Evolutionary conservation across 2,888 invertebrate species (phyloP).

Genomic region (Tetanocera ferruginea): DNA sequence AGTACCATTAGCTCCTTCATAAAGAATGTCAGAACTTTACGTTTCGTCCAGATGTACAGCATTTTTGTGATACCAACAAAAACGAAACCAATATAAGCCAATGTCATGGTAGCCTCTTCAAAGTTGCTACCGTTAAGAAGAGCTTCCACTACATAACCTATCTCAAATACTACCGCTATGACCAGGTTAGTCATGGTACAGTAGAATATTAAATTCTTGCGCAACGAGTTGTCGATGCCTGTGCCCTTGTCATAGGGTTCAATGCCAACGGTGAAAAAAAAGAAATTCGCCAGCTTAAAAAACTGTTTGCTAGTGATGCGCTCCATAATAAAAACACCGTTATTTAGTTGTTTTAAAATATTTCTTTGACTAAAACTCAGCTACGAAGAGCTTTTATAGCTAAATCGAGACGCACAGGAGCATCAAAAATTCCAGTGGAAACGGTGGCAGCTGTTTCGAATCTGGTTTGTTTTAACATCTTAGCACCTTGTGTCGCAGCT

Average conservation of each 20-base stretch:
- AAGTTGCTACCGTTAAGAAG: slow-evolving; percentile 52
- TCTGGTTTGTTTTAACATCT: too few relatives aligned
- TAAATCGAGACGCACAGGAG: too few relatives aligned
- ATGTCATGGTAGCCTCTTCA: slow-evolving; percentile 57
- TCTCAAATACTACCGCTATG: slow-evolving; percentile 44
- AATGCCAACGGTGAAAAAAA: slow-evolving; percentile 55
- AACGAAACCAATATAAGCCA: slow-evolving; percentile 63
- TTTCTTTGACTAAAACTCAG: too few relatives aligned
- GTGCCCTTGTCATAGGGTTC: slow-evolving; percentile 47
- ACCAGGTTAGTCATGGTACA: not conserved
- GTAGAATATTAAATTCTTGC: not conserved
- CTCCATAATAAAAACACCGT: too few relatives aligned
- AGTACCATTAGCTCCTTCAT: slow-evolving; percentile 44
- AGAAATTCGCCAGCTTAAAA: slow-evolving; percentile 56
- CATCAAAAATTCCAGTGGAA: too few relatives aligned
- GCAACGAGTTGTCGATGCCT: not conserved
- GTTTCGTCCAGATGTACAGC: slow-evolving; percentile 57
- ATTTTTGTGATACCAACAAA: slow-evolving; percentile 60
- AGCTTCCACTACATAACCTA: slow-evolving; percentile 54
- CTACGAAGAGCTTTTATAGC: too few relatives aligned
- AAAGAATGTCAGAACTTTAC: slow-evolving; percentile 45
- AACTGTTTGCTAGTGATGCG: slow-evolving; percentile 47
- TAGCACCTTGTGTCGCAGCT: too few relatives aligned
- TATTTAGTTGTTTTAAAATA: too few relatives aligned
- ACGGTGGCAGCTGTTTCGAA: too few relatives aligned